Percentiles rank a stretch among this genome's conserved stretches.
Conservation (phyloP, 2,888 invertebrate genomes). For the Aleiodes leptofemur region DNA sequence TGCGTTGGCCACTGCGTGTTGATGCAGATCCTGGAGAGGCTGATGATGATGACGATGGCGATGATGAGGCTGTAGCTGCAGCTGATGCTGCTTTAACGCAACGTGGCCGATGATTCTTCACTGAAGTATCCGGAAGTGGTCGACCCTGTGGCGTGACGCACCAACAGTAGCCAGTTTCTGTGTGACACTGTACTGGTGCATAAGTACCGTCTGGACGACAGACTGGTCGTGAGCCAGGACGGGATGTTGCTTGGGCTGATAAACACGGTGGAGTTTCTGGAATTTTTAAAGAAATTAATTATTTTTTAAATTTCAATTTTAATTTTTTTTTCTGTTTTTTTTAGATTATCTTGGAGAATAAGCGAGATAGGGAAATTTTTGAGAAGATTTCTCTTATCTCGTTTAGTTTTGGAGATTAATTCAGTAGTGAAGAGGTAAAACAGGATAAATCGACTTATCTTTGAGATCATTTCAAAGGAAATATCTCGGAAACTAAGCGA, state of each 20-base stretch:
- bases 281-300: constrained; percentile 34
- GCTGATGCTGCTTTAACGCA: constrained; percentile 76
- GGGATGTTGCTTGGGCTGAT: constrained; percentile 74
- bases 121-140: constrained; percentile 88
- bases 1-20: constrained; percentile 64
- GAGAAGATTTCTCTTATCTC: too few species aligned
- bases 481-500: too few species aligned
- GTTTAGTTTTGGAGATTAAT: too few species aligned
- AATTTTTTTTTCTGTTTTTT: too few species aligned
- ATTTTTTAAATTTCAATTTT: too few species aligned
- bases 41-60: constrained; percentile 9
- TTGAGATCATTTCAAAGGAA: too few species aligned
- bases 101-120: constrained; percentile 82
- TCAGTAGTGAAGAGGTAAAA: too few species aligned
- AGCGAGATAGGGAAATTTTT: too few species aligned
- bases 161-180: constrained; percentile 88
- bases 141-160: constrained; percentile 91
- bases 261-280: constrained; percentile 75
- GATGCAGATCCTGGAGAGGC: constrained; percentile 47
- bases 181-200: constrained; percentile 90
- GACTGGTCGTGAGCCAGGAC: constrained; percentile 82
- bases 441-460: too few species aligned
- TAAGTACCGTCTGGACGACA: constrained; percentile 91
- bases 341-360: too few species aligned
- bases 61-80: not conserved